Evolutionary conservation across 2,888 invertebrate genomes (phyloP), one percentile per base, ranked within the genome.

Genomic region (Sphecodes monilicornis): DNA sequence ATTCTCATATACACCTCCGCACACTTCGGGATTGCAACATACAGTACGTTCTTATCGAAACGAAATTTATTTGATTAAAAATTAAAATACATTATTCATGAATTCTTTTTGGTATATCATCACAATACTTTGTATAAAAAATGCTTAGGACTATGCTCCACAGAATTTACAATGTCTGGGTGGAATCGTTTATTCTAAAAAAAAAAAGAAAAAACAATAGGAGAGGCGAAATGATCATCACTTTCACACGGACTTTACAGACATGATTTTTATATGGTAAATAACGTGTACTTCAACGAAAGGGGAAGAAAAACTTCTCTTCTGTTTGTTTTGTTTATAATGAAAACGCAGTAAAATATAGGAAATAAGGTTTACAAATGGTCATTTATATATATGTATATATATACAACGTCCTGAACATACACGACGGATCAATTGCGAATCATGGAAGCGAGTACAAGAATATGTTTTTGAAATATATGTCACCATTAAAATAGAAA

Each of bases 41-140:
- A 87, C 26, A 41, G 64, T 64, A 36, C 39, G 22, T 74, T 77
- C 43, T 84, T 90, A 90, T 90, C 85, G 90, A 92, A 91, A 91
- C 87, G 86, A 91, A 91, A 91, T 93, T 91, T 92, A 92, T 92
- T 92, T 87, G 86, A 89, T 90, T 90, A 89, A 89, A 92, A 91
- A 93, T 91, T 90, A 91, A 91, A 91, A 92, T 93, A 93, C 92
- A 93, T 91, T 86, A 90, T 89, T 86, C 84, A 89, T 88, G 89
- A 90, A 85, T 84, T 90, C 79, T 85, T 88, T 90, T 92, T 92
- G 90, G 88, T 91, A 85, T 86, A 87, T 87, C 86, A 91, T 91
- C 91, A 90, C 91, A 92, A 89, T 87, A 82, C 85, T 89, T 89
- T 86, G 91, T 91, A 91, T 89, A 91, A 92, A 92, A 92, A 90